Evolutionary conservation across 2,113 vertebrate genomes (phyloP).

Genomic region (Pygoscelis antarcticus): DNA sequence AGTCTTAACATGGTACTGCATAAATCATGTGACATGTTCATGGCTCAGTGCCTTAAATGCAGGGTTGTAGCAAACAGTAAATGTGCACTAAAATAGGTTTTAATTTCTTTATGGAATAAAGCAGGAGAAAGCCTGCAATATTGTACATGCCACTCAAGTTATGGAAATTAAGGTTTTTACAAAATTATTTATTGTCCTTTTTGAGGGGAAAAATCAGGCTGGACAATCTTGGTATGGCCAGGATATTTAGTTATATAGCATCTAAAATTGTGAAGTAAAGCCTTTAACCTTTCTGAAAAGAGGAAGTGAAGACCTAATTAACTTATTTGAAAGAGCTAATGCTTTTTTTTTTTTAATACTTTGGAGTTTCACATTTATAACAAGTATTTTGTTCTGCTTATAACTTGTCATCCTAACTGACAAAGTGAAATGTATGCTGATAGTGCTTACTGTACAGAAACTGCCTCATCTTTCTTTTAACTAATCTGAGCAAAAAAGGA

Average conservation of each 20-base stretch:
- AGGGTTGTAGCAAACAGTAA: neutral
- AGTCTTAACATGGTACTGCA: neutral
- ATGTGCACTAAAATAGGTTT: neutral
- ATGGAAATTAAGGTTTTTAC: neutral
- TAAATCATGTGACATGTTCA: neutral
- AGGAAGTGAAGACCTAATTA: neutral
- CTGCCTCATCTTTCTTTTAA: neutral
- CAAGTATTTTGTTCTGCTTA: neutral
- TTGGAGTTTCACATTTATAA: neutral
- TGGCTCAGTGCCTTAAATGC: neutral
- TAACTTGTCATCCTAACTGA: constrained; percentile 31
- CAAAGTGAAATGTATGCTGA: neutral
- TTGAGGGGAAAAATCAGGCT: neutral
- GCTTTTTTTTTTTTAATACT: neutral
- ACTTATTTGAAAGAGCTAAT: neutral
- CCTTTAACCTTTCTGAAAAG: constrained; percentile 5
- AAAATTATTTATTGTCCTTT: neutral
- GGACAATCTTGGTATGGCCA: neutral
- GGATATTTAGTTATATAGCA: neutral
- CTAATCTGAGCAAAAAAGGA: neutral
- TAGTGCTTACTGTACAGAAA: neutral
- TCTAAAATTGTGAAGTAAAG: constrained; percentile 11
- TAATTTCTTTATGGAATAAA: constrained; percentile 18
- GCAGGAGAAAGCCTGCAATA: neutral
- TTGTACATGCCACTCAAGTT: neutral